Conservation (phyloP, 2,113 vertebrate genomes). For the Amia ocellicauda region DNA sequence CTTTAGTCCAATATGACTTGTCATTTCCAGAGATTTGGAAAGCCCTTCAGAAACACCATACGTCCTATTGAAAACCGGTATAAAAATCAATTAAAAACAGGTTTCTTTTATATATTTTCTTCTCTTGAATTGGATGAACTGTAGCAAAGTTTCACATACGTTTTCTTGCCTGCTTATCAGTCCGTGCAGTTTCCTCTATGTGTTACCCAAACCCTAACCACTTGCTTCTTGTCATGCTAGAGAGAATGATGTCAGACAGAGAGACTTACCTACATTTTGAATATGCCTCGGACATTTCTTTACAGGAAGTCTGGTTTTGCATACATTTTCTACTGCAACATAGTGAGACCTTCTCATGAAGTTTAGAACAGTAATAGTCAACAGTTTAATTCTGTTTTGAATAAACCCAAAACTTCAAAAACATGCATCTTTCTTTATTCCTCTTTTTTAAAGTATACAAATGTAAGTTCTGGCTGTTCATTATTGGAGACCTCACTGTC, state of each 20-base stretch:
- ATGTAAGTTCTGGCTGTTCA: no score
- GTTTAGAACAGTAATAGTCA: no score
- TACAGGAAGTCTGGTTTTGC: slow-evolving; percentile 67
- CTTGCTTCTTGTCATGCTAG: slow-evolving; percentile 49
- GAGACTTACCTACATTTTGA: slow-evolving; percentile 68
- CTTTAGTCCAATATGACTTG: slow-evolving; percentile 68
- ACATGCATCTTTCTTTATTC: no score
- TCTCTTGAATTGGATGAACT: slow-evolving; percentile 34
- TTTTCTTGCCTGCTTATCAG: slow-evolving; percentile 67
- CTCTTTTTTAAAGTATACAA: no score
- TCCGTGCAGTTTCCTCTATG: slow-evolving; percentile 71
- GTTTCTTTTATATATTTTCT: background rate
- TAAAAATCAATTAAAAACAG: slow-evolving; percentile 33
- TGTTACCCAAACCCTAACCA: slow-evolving; percentile 65
- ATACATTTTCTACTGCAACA: slow-evolving; percentile 45
- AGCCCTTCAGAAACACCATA: slow-evolving; percentile 68
- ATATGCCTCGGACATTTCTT: slow-evolving; percentile 55
- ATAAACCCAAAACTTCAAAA: no score
- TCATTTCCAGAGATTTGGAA: slow-evolving; percentile 71
- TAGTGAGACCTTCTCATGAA: slow-evolving; percentile 31
- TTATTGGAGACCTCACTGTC: no score
- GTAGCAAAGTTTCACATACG: slow-evolving; percentile 49
- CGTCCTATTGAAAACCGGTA: slow-evolving; percentile 67
- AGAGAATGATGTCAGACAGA: slow-evolving; percentile 73
- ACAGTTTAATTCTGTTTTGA: no score